Evolutionary conservation across 2,113 vertebrate genomes (phyloP), one percentile per base, ranked within the genome.

Genomic region (Riparia riparia): DNA sequence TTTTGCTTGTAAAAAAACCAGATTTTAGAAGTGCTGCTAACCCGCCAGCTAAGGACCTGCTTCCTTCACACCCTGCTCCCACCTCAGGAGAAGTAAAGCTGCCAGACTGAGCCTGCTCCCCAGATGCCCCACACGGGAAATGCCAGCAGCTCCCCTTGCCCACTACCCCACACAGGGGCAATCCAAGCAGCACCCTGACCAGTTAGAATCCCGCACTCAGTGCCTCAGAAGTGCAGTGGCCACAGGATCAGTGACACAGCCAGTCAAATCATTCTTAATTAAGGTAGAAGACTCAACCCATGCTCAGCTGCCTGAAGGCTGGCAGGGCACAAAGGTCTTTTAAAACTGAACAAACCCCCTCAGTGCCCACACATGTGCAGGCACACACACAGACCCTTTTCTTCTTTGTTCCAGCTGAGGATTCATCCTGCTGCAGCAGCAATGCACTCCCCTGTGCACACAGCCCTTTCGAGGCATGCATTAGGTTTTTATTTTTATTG

Each of bases 281-380:
- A 83, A 95, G 80, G 49, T 78, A 74, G 86, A 41, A 81, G 29
- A 74, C 51, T 74, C 2, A 3, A 32, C 20, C 79, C 32, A 0
- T 2, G 32, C 45, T 82, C 47, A 56, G 53, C 42, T 70, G 42
- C 21, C 72, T 34, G 64, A 81, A 78, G 81, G 51, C 89, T 74
- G 21, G 25, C 47, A 82, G 77, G 73, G 49, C 69, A 91, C 77
- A 91, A 95, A 82, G 45, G 41, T 92, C 87, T 84, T 91, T 89
- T 18, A 94, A 65, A 86, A 32, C 18, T 5, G 73, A 93, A 89
- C 87, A 86, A 89, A 82, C 18, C n/a, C 85, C 10, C 53, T 82
- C 91, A 83, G 84, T 64, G 84, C 94, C 90, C 84, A 88, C 91
- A 95, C 58, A 39, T 28, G 71, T 47, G 70, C 86, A 26, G 1